A percentile compares a stretch with the other conserved stretches of the same genome.
phyloP scores from a whole-genome alignment of 2,888 invertebrate genomes.

The Phaonia tiefii region DNA sequence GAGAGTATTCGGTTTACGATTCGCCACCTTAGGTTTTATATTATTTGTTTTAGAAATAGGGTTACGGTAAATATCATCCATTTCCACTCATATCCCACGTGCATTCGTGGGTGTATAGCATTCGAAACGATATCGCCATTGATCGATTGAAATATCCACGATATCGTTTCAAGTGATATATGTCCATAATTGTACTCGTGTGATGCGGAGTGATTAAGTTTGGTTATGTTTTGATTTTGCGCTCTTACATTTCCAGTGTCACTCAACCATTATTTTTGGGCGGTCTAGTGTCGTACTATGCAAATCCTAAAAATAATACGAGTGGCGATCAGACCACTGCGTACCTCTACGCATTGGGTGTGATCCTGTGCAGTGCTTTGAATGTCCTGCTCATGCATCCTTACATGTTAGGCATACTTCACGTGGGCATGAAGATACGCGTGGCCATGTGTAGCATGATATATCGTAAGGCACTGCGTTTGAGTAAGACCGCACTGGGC shows the following conservation, averaged over 20 bases:
- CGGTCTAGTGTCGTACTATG: conserved; percentile 84
- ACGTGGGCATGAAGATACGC: conserved; percentile 86
- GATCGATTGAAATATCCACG: not conserved
- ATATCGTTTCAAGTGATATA: conserved; percentile 1
- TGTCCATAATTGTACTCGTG: not conserved
- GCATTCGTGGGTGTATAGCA: too few species aligned
- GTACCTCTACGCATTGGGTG: conserved; percentile 87
- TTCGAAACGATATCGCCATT: conserved; percentile 2
- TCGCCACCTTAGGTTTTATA: conserved; percentile 83
- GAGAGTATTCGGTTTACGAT: conserved; percentile 83
- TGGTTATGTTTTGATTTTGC: conserved; percentile 1
- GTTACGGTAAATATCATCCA: conserved; percentile 78
- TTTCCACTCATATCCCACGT: not conserved
- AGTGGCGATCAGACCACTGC: conserved; percentile 81
- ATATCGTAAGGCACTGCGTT: conserved; percentile 84
- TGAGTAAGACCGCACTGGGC: conserved; percentile 87
- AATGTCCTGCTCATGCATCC: conserved; percentile 91
- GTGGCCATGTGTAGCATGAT: conserved; percentile 86
- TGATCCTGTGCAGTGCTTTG: conserved; percentile 87
- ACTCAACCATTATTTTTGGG: conserved; percentile 85
- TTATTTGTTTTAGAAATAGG: conserved; percentile 83
- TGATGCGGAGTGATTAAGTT: not conserved
- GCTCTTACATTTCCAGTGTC: conserved; percentile 80
- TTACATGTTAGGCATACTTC: conserved; percentile 88
- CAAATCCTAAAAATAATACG: conserved; percentile 63